Evolutionary conservation across 2,113 vertebrate species (phyloP), one percentile per base, ranked within the genome.

Genomic region (Atlantisia rogersi): DNA sequence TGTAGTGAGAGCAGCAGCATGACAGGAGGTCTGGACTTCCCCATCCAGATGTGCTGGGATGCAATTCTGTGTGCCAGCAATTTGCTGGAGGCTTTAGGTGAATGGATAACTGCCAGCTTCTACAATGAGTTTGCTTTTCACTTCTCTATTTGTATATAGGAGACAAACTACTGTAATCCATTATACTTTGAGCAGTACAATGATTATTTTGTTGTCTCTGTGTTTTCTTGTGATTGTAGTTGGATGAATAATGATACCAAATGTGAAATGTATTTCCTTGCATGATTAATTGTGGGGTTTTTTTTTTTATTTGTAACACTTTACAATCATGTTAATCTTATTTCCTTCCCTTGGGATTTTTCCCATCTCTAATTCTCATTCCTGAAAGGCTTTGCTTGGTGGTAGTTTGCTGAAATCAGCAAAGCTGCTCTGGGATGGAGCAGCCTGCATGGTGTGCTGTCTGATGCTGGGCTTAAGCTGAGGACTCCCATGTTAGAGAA

Each of bases 71-170:
- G 60, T 78, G 87, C 94, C 82, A 90, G 90, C 92, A 95, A 22
- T 88, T 95, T 93, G 69, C 84, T 96, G 65, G 56, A 92, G 94
- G 90, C 90, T 90, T 3, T 56, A 91, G 15, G 58, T 95, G 52
- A 82, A 75, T 86, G 80, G 40, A 42, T 83, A n/a, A 88, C 22
- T 89, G 87, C 64, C 37, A 89, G 50, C 90, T 64, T 95, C 88
- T n/a, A 75, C 65, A 50, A 78, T 65, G 70, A 35, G 24, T 86
- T 86, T 62, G 32, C 87, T 93, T 96, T 95, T 60, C 56, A 32
- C 55, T 56, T 83, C 52, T 6, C 29, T 78, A 0, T 69, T 86
- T 84, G 22, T 42, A 24, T 86, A 15, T 8, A 74, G 88, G 83
- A 74, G 90, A 58, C 24, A 78, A 95, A 12, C 46, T 86, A 40